phyloP scores from a whole-genome alignment of 1,140 invertebrate genomes.

The Drosophila elegans region DNA sequence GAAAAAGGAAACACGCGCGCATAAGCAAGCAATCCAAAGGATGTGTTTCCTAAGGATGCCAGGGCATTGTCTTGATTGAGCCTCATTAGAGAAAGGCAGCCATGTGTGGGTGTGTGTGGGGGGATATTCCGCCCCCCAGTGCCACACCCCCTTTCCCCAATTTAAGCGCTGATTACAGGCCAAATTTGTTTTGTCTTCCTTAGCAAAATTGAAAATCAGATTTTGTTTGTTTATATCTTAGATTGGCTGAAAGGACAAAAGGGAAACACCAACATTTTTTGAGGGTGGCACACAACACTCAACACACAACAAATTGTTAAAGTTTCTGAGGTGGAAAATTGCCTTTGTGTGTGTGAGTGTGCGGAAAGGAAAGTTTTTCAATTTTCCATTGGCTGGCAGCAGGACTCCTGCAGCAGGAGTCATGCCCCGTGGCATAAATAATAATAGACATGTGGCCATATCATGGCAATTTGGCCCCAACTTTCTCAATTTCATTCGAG shows the following conservation, averaged over 20 bases:
- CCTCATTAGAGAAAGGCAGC: slow-evolving; percentile 63
- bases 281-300: not conserved
- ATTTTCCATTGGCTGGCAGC: slow-evolving; percentile 75
- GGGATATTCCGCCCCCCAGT: not conserved
- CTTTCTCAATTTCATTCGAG: slow-evolving; percentile 50
- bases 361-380: slow-evolving; percentile 68
- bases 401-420: slow-evolving; percentile 39
- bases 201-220: slow-evolving; percentile 77
- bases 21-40: slow-evolving; percentile 74
- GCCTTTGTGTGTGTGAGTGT: slow-evolving; percentile 52
- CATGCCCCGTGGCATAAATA: slow-evolving; percentile 60
- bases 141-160: slow-evolving; percentile 13
- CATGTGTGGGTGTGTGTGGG: slow-evolving; percentile 45
- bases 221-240: slow-evolving; percentile 78
- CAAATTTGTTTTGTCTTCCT: slow-evolving; percentile 80
- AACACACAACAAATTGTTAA: slow-evolving; percentile 73
- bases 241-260: slow-evolving; percentile 25
- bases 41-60: slow-evolving; percentile 46
- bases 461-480: slow-evolving; percentile 62
- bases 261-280: not conserved
- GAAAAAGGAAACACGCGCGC: slow-evolving; percentile 72
- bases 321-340: slow-evolving; percentile 84
- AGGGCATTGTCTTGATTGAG: slow-evolving; percentile 78
- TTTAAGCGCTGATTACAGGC: slow-evolving; percentile 80
- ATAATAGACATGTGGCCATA: slow-evolving; percentile 55